These are phyloP conservation scores for Platyscapa corneri DNA, from an alignment of 1,140 invertebrate species.

Conservation along the genomic window DNA sequence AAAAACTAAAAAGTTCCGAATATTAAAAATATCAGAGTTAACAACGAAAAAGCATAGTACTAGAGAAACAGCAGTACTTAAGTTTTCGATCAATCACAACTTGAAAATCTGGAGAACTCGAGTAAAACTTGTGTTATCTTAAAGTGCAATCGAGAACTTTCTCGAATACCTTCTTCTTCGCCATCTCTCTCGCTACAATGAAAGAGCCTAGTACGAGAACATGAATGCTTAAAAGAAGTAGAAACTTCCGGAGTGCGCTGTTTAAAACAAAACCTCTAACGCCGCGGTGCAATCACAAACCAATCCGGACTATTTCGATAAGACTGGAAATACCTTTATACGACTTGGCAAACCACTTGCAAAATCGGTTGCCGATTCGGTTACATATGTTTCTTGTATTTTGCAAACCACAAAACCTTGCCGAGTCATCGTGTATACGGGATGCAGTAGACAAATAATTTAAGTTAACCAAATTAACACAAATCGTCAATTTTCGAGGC, in stretches of 20 bases:
- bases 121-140: conserved; percentile 22
- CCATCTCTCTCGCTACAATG: neutral
- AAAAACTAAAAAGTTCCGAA: neutral
- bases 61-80: neutral
- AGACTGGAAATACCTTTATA: conserved; percentile 14
- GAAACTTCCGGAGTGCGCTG: neutral
- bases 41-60: neutral
- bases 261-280: conserved; percentile 30
- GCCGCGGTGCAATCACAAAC: conserved; percentile 19
- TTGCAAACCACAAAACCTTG: neutral
- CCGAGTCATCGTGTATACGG: too few relatives aligned
- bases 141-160: conserved; percentile 33
- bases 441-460: neutral
- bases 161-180: conserved; percentile 20
- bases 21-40: neutral
- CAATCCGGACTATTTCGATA: neutral
- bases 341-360: neutral
- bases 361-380: neutral
- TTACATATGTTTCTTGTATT: neutral
- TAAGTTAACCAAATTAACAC: neutral
- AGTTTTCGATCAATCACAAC: conserved; percentile 1
- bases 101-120: conserved; percentile 10
- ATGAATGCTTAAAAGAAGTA: neutral
- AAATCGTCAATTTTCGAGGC: too few relatives aligned
- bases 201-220: neutral